These are phyloP conservation scores for Megalops cyprinoides DNA, from an alignment of 2,797 vertebrate genomes.

Conservation along the genomic window DNA sequence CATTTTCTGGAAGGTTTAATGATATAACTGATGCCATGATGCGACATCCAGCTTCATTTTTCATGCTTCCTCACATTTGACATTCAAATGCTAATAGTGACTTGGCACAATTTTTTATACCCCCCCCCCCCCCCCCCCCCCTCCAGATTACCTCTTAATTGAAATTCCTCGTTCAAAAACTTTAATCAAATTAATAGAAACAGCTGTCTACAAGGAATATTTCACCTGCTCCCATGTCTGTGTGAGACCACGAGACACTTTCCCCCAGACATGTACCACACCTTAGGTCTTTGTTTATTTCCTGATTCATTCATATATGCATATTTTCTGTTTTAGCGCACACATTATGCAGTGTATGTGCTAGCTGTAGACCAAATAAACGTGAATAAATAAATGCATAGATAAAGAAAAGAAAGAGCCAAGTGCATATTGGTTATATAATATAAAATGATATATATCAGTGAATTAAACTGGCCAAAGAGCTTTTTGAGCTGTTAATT, in stretches of 20 bases:
- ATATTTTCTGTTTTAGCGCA: neutral
- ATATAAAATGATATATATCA: too few species aligned
- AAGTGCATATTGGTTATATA: too few species aligned
- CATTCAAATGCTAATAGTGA: slow-evolving; percentile 33
- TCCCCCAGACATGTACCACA: neutral
- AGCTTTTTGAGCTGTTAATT: too few species aligned
- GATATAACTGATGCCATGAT: neutral
- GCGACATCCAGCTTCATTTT: slow-evolving; percentile 35
- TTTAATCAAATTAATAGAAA: slow-evolving; percentile 32
- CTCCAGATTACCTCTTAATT: slow-evolving; percentile 28
- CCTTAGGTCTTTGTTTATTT: neutral
- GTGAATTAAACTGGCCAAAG: too few species aligned
- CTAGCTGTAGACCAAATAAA: too few species aligned
- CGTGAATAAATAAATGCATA: too few species aligned
- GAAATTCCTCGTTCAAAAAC: slow-evolving; percentile 26
- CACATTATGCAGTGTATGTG: slow-evolving; percentile 13
- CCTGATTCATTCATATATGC: slow-evolving; percentile 2
- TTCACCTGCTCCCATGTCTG: slow-evolving; percentile 3
- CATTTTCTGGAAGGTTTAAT: slow-evolving; percentile 1
- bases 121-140: slow-evolving; percentile 19
- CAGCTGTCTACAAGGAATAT: slow-evolving; percentile 25
- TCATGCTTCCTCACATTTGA: slow-evolving; percentile 26
- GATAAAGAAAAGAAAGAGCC: too few species aligned
- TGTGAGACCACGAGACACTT: neutral
- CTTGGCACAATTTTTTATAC: slow-evolving; percentile 26